Evolutionary conservation across 2,113 vertebrate genomes (phyloP).

Genomic region (Balaenoptera acutorostrata): DNA sequence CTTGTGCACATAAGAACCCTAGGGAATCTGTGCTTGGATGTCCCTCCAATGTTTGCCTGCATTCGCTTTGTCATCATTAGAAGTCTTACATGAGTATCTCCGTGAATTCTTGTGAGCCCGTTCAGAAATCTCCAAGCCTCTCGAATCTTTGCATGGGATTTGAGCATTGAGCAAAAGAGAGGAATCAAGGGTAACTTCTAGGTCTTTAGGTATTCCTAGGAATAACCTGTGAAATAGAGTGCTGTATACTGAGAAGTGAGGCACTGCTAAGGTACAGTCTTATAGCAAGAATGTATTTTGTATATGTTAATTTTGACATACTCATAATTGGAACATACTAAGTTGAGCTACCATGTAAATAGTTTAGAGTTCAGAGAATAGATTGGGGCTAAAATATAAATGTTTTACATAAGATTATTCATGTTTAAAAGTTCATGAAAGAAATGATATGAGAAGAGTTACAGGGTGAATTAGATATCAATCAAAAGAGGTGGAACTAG

Average conservation of each 20-base stretch:
- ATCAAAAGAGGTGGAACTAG: background rate
- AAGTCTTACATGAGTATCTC: background rate
- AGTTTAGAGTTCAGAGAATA: background rate
- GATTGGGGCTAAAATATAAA: background rate
- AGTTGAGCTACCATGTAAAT: background rate
- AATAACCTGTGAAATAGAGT: background rate
- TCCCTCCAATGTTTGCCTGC: rapidly evolving
- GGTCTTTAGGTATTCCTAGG: background rate
- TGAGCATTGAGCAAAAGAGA: background rate
- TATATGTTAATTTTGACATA: background rate
- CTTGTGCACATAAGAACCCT: background rate
- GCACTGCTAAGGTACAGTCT: rapidly evolving
- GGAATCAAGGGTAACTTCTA: background rate
- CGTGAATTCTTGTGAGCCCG: background rate
- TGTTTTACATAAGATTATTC: background rate
- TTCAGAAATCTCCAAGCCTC: background rate
- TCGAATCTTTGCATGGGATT: background rate
- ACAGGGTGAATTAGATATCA: background rate
- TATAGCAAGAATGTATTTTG: background rate
- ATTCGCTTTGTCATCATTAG: background rate
- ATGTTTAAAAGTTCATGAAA: background rate
- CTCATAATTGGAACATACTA: background rate
- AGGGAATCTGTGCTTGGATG: rapidly evolving
- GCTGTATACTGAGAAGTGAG: background rate
- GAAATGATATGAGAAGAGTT: background rate